These are phyloP conservation scores for Omphaloscelis lunosa DNA, from an alignment of 2,888 invertebrate species.

Conservation along the genomic window DNA sequence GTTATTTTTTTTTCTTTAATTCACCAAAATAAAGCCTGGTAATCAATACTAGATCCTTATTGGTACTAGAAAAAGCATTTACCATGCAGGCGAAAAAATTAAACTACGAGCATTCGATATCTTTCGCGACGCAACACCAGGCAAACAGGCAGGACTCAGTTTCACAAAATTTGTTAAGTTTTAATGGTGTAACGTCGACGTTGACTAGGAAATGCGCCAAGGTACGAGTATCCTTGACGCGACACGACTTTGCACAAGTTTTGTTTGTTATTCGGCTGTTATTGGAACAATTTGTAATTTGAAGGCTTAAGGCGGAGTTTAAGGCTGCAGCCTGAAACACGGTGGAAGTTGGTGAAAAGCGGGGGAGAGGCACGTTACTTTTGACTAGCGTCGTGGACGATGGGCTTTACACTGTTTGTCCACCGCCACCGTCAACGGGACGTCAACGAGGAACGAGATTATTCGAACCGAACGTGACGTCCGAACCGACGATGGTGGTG, in stretches of 20 bases:
- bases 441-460: too few species aligned
- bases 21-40: not conserved
- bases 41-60: not conserved
- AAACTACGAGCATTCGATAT: not conserved
- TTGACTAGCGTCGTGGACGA: not conserved
- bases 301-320: not conserved
- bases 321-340: not conserved
- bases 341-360: not conserved
- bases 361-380: too few species aligned
- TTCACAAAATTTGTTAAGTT: slow-evolving; percentile 42
- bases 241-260: slow-evolving; percentile 25
- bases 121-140: slow-evolving; percentile 13
- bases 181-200: slow-evolving; percentile 34
- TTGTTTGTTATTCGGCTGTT: slow-evolving; percentile 32
- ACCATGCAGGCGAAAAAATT: not conserved
- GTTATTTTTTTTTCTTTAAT: too few species aligned
- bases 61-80: not conserved
- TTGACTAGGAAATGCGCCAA: slow-evolving; percentile 16
- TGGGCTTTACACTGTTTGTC: not conserved
- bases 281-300: slow-evolving; percentile 34
- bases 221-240: slow-evolving; percentile 22
- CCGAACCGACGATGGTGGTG: too few species aligned
- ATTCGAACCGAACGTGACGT: too few species aligned
- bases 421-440: too few species aligned
- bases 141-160: slow-evolving; percentile 5